These are phyloP conservation scores for Drosophila ohnishii DNA, from an alignment of 1,140 invertebrate genomes.

Conservation along the genomic window DNA sequence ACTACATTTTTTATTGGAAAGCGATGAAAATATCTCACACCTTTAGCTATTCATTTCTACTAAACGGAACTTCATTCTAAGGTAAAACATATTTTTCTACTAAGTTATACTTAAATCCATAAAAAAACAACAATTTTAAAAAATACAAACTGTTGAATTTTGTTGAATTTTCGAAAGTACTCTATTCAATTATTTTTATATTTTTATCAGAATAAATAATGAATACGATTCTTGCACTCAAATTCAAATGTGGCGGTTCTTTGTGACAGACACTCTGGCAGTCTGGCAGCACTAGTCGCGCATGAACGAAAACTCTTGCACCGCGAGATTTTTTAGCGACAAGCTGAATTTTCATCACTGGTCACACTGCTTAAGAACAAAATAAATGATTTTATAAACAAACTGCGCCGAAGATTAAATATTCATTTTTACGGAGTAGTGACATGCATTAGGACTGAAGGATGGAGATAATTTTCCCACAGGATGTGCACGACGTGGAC, in stretches of 20 bases:
- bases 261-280: too few species aligned
- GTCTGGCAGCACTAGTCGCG: too few species aligned
- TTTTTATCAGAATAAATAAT: neutral
- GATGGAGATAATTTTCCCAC: conserved; percentile 62
- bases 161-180: too few species aligned
- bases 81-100: too few species aligned
- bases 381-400: neutral
- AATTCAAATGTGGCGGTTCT: neutral
- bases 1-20: neutral
- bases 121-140: too few species aligned
- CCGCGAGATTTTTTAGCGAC: too few species aligned
- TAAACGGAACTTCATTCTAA: too few species aligned
- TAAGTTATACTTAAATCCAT: too few species aligned
- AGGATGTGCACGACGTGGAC: conserved; percentile 31
- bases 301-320: too few species aligned
- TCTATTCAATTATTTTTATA: too few species aligned
- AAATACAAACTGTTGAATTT: too few species aligned
- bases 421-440: neutral
- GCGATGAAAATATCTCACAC: neutral
- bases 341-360: too few species aligned
- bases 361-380: neutral
- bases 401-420: neutral
- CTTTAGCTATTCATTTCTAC: neutral
- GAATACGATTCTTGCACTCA: neutral
- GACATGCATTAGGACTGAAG: conserved; percentile 2